phyloP scores from a whole-genome alignment of 1,140 invertebrate species.

The Brachionus rotundiformis region DNA sequence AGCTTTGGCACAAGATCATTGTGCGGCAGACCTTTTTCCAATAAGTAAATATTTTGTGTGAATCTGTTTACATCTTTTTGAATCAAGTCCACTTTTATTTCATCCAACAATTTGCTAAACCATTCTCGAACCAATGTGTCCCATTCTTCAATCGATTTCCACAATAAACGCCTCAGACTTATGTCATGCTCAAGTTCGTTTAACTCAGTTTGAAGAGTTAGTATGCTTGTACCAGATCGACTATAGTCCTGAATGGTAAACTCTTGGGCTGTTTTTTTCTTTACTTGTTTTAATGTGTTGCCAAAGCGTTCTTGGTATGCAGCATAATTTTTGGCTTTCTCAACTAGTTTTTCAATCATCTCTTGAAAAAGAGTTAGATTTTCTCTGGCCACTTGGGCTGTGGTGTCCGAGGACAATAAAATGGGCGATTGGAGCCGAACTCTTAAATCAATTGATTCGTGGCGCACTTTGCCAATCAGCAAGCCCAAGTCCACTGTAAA shows the following conservation, averaged over 20 bases:
- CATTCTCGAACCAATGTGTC: conserved; percentile 59
- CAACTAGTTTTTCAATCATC: conserved; percentile 57
- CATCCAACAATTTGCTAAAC: conserved; percentile 61
- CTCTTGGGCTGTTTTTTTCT: conserved; percentile 53
- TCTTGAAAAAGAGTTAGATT: conserved; percentile 56
- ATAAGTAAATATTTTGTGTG: conserved; percentile 63
- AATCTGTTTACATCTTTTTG: conserved; percentile 63
- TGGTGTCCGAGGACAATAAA: conserved; percentile 59
- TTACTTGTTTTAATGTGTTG: conserved; percentile 53
- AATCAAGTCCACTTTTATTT: conserved; percentile 60
- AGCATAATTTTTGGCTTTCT: conserved; percentile 59
- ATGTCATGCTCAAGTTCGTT: conserved; percentile 62
- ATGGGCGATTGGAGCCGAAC: conserved; percentile 59
- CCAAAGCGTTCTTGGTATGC: conserved; percentile 64
- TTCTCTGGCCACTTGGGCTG: conserved; percentile 59
- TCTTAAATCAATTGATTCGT: conserved; percentile 59
- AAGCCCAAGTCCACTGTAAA: conserved; percentile 61
- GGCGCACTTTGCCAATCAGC: conserved; percentile 58
- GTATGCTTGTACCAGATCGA: conserved; percentile 57
- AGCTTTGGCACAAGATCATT: conserved; percentile 76
- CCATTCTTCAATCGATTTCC: conserved; percentile 63
- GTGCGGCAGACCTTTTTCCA: conserved; percentile 68
- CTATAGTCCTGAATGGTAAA: conserved; percentile 56
- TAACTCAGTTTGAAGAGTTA: conserved; percentile 60
- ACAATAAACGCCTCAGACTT: conserved; percentile 60